Percentiles rank a stretch among this genome's conserved stretches.
Evolutionary conservation across 2,888 invertebrate species (phyloP).

Genomic region (Dryococelus australis): DNA sequence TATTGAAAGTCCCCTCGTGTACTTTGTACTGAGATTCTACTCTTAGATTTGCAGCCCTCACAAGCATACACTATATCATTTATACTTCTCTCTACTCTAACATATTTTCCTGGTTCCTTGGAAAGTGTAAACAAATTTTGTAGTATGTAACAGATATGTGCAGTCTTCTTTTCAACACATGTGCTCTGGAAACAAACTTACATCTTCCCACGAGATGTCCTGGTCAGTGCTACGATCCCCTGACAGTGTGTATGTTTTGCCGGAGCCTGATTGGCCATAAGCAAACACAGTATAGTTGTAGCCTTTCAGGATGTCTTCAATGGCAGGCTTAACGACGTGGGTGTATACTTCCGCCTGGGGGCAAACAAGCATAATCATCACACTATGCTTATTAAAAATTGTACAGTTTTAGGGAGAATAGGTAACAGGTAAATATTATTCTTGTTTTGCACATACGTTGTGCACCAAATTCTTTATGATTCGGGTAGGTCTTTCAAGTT

Average conservation of each 20-base stretch:
- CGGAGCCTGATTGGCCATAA: slow-evolving; percentile 92
- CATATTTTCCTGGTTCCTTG: too few species aligned
- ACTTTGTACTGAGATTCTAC: too few species aligned
- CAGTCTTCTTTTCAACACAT: too few species aligned
- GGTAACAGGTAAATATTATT: not conserved
- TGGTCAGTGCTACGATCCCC: slow-evolving; percentile 71
- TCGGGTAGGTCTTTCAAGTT: too few species aligned
- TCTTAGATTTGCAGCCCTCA: too few species aligned
- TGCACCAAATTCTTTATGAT: too few species aligned
- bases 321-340: slow-evolving; percentile 85
- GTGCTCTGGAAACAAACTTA: slow-evolving; percentile 56
- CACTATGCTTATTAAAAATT: not conserved
- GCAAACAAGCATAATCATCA: slow-evolving; percentile 30
- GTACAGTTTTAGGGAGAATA: not conserved
- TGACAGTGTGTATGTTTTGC: slow-evolving; percentile 98
- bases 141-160: too few species aligned
- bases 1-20: too few species aligned
- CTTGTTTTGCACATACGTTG: not conserved
- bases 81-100: too few species aligned
- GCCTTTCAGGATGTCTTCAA: slow-evolving; percentile 90
- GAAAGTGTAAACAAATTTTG: too few species aligned
- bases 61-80: too few species aligned
- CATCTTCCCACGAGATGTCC: slow-evolving; percentile 75
- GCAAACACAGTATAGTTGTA: slow-evolving; percentile 99
- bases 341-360: slow-evolving; percentile 82